These are phyloP conservation scores for Aporophyla lueneburgensis DNA, from an alignment of 2,888 invertebrate genomes.

Conservation along the genomic window DNA sequence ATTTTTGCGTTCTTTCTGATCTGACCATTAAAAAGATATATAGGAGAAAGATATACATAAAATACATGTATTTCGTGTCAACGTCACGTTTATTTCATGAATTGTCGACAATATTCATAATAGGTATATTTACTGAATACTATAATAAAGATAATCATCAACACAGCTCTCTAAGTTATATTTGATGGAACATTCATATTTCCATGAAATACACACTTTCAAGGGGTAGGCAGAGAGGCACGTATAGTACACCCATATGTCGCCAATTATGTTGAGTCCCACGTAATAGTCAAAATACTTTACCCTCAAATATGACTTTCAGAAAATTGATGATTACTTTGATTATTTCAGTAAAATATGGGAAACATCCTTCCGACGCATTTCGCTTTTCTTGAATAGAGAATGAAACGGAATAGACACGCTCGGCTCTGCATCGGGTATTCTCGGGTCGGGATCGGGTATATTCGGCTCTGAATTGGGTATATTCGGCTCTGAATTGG, in stretches of 20 bases:
- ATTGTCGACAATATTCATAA: not conserved
- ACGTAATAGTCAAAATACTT: not conserved
- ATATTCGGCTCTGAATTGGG: too few relatives aligned
- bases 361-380: too few relatives aligned
- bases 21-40: too few relatives aligned
- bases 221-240: not conserved
- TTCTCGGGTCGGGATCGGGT: too few relatives aligned
- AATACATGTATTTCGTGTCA: too few relatives aligned
- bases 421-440: too few relatives aligned
- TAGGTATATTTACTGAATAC: not conserved
- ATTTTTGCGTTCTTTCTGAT: too few relatives aligned
- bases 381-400: too few relatives aligned
- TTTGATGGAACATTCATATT: slow-evolving; percentile 10
- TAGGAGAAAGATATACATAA: too few relatives aligned
- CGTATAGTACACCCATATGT: not conserved
- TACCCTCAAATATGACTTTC: slow-evolving; percentile 17
- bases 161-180: slow-evolving; percentile 13
- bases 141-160: not conserved
- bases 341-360: not conserved
- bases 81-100: not conserved
- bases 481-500: too few relatives aligned
- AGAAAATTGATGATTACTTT: not conserved
- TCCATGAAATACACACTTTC: not conserved
- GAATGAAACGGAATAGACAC: too few relatives aligned
- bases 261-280: not conserved